Evolutionary conservation across 1,140 invertebrate genomes (phyloP).

Genomic region (Monochamus saltuarius): DNA sequence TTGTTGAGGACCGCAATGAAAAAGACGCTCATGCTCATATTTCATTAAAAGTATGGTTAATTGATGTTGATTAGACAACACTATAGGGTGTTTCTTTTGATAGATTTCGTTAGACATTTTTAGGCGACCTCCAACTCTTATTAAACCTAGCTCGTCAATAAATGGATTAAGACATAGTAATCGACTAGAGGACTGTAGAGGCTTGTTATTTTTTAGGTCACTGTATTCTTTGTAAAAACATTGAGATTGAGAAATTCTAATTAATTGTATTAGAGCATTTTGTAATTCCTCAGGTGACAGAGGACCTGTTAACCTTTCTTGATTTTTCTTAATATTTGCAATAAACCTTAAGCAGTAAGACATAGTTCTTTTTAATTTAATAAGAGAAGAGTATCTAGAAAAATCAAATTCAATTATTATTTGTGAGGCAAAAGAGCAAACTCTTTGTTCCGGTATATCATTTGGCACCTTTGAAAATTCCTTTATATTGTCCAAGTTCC

Average conservation of each 20-base stretch:
- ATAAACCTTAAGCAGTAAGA: too few species aligned
- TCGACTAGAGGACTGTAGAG: background rate
- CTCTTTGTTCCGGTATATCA: too few species aligned
- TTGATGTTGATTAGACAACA: background rate
- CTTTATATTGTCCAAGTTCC: too few species aligned
- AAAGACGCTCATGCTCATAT: constrained; percentile 28
- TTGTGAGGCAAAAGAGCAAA: too few species aligned
- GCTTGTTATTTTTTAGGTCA: background rate
- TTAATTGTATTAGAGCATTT: background rate
- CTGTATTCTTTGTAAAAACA: background rate
- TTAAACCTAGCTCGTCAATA: background rate
- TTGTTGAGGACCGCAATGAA: constrained; percentile 37
- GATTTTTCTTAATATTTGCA: too few species aligned
- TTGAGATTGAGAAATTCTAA: constrained; percentile 3
- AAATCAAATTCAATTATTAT: too few species aligned
- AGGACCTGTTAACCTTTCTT: background rate
- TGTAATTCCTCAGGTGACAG: background rate
- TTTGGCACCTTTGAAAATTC: too few species aligned
- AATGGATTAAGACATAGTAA: background rate
- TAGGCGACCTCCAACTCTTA: constrained; percentile 4
- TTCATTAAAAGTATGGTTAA: constrained; percentile 26
- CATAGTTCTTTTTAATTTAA: too few species aligned
- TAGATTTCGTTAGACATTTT: background rate
- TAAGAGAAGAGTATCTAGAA: too few species aligned
- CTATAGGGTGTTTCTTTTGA: background rate